A percentile compares a stretch with the other conserved stretches of the same genome.
These are phyloP conservation scores for Thamnaconus septentrionalis DNA, from an alignment of 2,113 vertebrate genomes.

Conservation along the genomic window DNA sequence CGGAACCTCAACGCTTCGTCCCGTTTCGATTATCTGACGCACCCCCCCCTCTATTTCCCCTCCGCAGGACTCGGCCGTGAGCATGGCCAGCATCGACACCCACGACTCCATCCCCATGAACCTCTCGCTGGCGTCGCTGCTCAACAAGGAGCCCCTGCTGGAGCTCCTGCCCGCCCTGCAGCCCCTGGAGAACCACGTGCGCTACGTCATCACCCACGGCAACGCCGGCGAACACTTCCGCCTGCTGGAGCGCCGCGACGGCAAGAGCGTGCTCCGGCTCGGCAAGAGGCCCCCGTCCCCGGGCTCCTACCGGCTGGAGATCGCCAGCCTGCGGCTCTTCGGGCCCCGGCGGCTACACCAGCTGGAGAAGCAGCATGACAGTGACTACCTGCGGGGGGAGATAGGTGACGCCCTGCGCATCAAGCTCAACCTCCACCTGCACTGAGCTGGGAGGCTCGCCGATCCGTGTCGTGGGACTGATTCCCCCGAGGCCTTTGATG, in stretches of 20 bases:
- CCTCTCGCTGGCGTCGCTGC: conserved; percentile 80
- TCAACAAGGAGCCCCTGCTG: conserved; percentile 83
- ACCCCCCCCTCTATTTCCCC: not conserved
- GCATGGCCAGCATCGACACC: conserved; percentile 86
- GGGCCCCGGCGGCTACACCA: conserved; percentile 78
- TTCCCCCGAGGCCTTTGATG: conserved; percentile 48
- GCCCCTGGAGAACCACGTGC: conserved; percentile 80
- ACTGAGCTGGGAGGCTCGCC: conserved; percentile 72
- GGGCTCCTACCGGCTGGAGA: conserved; percentile 84
- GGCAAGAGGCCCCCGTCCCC: conserved; percentile 74
- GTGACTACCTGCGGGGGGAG: conserved; percentile 83
- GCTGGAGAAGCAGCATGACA: conserved; percentile 82
- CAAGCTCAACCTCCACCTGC: conserved; percentile 88
- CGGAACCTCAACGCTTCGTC: no score
- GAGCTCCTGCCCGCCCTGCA: conserved; percentile 86
- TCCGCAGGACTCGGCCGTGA: conserved; percentile 70
- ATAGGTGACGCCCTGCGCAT: conserved; percentile 84
- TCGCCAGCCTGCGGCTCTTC: conserved; percentile 83
- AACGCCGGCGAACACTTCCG: conserved; percentile 83
- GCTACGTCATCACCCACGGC: conserved; percentile 83
- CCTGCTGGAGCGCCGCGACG: conserved; percentile 80
- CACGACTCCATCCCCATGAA: conserved; percentile 82
- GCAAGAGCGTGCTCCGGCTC: conserved; percentile 85
- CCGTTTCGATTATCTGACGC: not conserved
- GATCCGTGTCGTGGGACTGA: conserved; percentile 53